Evolutionary conservation across 2,797 vertebrate genomes (phyloP), one percentile per base, ranked within the genome.

Genomic region (Mormyrus proboscirostris): DNA sequence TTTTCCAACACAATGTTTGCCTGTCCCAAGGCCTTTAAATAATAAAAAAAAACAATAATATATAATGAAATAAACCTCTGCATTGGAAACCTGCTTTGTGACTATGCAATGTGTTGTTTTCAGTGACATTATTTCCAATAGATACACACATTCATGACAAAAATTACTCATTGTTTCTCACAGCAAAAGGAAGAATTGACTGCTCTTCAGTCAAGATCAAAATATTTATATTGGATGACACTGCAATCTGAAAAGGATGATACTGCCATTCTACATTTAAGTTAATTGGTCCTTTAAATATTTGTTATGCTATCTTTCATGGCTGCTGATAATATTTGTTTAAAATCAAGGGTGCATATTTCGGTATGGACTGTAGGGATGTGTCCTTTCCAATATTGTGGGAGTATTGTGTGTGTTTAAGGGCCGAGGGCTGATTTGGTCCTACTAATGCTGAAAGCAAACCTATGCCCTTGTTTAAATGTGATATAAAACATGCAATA

Each of bases 161-260:
- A 38, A 16, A 33, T 38, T 65, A 69, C 62, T 69, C 62, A 69
- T 14, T 83, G 76, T 83, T 47, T 83, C 76, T 83, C 38, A 49
- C 2, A 57, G 51, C 49, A 85, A 51, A 9, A 85, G 10, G 49
- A 85, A 85, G 47, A 9, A 22, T 85, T 51, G 22, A 86, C 7
- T 86, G 19, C 44, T 53, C 53, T 53, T 29, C 47, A 25, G 25
- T 86, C 49, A 50, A 49, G 22, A 53, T 29, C 44, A 86, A 86
- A 86, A 86, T 86, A 50, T 50, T 86, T 51, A 86, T 53, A 33
- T 50, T 38, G 65, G 65, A 73, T 49, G n/a, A 83, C 41, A 49
- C n/a, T 83, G 38, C 9, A 83, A 49, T 83, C 79, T 83, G 79
- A 83, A 83, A 83, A 83, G 79, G 41, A 83, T 49, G 16, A 49